Percentiles rank a stretch among this genome's conserved stretches.
These are phyloP conservation scores for Bolinopsis microptera DNA, from an alignment of 37 sponge, comb jelly and placozoan species.

Conservation along the genomic window DNA sequence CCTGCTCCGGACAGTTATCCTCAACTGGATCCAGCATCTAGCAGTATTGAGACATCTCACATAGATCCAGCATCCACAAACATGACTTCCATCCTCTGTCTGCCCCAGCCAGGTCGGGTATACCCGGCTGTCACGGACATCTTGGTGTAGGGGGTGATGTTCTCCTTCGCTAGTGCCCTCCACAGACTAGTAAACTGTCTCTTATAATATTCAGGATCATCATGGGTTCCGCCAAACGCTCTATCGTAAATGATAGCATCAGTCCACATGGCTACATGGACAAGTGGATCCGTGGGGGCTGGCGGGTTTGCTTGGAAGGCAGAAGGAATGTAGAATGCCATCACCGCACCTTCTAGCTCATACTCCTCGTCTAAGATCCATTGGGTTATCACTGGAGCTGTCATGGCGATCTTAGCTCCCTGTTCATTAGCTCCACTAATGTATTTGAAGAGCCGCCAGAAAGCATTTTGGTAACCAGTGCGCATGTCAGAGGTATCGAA, in stretches of 20 bases:
- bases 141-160: not conserved
- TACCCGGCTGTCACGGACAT: not conserved
- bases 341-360: not conserved
- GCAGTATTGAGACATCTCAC: not conserved
- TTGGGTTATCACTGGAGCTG: not conserved
- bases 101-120: not conserved
- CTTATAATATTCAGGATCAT: not conserved
- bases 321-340: slow-evolving; percentile 44
- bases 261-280: not conserved
- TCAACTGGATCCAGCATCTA: too few relatives aligned
- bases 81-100: slow-evolving; percentile 25
- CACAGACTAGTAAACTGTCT: not conserved
- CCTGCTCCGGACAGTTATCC: too few relatives aligned
- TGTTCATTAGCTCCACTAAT: not conserved
- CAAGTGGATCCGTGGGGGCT: not conserved
- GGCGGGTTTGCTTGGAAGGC: not conserved
- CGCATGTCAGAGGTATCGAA: not conserved
- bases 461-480: not conserved
- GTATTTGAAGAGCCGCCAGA: slow-evolving; percentile 3
- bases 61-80: not conserved
- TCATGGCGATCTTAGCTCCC: not conserved
- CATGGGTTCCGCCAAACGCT: slow-evolving; percentile 26
- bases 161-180: not conserved
- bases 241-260: not conserved
- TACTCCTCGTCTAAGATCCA: not conserved